Base-by-base conservation (phyloP, 2,113 vertebrate genomes). In the Poecile atricapillus region DNA sequence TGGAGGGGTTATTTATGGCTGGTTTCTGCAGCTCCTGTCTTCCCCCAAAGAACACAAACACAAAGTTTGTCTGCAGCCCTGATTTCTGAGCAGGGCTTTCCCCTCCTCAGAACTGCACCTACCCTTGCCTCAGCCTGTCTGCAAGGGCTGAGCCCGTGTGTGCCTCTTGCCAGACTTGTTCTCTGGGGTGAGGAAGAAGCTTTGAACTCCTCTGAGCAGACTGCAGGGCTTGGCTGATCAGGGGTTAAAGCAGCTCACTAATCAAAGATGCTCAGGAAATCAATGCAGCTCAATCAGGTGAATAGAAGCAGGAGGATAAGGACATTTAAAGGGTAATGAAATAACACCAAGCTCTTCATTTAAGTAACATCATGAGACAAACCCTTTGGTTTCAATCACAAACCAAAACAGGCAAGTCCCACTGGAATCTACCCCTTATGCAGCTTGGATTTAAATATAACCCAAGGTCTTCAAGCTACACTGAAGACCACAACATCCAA, bases 71-170 rank as follows among this genome's bases (percentile, higher is more conserved):
- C 23, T 56, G 47, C 11, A 80, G 31, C 21, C 41, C 17, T n/a
- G 10, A 17, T 43, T 56, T 33, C 41, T 24, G 49, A 80, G 79
- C 37, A 73, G 43, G 30, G 28, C 11, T 20, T 20, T 16, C 19
- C 10, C 30, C 44, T 52, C 30, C 50, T 27, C n/a, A 31, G 70
- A n/a, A 1, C 25, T 43, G 13, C 3, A 23, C 6, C 31, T 5
- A 1, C 12, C 0, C 13, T 4, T 12, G 35, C 11, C 9, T 5
- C 10, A 27, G 39, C 13, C 23, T 8, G 11, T 2, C n/a, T 43
- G 37, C 17, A 59, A 49, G n/a, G 25, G 7, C 44, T 9, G 4
- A 63, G 16, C 13, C 35, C 8, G 5, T 2, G 15, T 7, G 31
- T 25, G 80, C 5, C 39, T 70, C 55, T 25, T 20, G 14, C 18